Conservation (phyloP, 1,140 invertebrate species). For the Diorhabda sublineata region DNA sequence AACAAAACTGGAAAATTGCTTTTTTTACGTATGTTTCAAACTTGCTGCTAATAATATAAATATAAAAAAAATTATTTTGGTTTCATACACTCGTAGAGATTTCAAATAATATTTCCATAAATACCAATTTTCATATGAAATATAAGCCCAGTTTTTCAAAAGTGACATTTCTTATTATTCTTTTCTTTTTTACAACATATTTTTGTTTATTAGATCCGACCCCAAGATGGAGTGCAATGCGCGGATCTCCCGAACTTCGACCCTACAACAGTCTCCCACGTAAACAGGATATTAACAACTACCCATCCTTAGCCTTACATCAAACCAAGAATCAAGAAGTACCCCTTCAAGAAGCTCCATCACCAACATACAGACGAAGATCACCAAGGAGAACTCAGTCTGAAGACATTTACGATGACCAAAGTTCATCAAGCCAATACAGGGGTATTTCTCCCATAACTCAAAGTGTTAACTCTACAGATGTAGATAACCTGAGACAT, state of each 20-base stretch:
- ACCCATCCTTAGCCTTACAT: slow-evolving; percentile 41
- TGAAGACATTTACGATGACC: slow-evolving; percentile 33
- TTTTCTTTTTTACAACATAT: neutral
- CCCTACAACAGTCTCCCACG: slow-evolving; percentile 56
- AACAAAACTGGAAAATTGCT: too few species aligned
- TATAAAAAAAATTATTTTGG: too few species aligned
- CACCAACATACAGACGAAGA: slow-evolving; percentile 16
- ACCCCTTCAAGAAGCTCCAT: neutral
- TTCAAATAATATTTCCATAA: too few species aligned
- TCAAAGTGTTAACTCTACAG: neutral
- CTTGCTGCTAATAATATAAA: too few species aligned
- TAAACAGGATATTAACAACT: slow-evolving; percentile 42
- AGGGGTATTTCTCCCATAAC: neutral
- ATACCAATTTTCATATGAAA: too few species aligned
- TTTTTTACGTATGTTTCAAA: too few species aligned
- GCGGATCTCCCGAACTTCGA: slow-evolving; percentile 54
- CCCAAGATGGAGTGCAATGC: slow-evolving; percentile 52
- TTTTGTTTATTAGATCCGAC: slow-evolving; percentile 49
- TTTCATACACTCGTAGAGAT: too few species aligned
- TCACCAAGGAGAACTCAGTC: slow-evolving; percentile 36
- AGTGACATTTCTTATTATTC: too few species aligned
- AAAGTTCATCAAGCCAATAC: neutral
- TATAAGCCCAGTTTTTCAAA: too few species aligned
- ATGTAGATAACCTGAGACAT: slow-evolving; percentile 8
- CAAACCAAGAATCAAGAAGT: slow-evolving; percentile 24